A percentile compares a stretch with the other conserved stretches of the same genome.
Conservation (phyloP, 92 coral and sea anemone genomes). For the Ricordea florida region DNA sequence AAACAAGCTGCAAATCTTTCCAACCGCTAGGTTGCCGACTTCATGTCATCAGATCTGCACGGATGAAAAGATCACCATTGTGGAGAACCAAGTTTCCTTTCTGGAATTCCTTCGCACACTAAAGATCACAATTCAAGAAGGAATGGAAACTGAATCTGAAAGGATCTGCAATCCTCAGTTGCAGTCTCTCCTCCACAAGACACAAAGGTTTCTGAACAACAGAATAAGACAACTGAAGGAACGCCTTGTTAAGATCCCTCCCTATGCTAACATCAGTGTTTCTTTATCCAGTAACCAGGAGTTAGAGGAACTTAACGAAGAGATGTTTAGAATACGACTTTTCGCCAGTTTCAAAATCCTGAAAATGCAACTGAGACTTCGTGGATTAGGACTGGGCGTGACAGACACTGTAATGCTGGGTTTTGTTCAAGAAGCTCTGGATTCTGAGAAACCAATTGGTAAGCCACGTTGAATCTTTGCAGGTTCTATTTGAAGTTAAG, state of each 20-base stretch:
- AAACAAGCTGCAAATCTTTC: not conserved
- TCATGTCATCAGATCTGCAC: constrained; percentile 28
- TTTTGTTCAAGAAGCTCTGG: constrained; percentile 25
- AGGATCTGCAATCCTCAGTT: constrained; percentile 23
- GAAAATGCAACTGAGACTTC: constrained; percentile 31
- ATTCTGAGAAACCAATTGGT: constrained; percentile 56
- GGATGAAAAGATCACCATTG: constrained; percentile 52
- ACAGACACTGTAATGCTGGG: not conserved
- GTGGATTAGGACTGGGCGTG: not conserved
- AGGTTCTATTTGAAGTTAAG: too few relatives aligned
- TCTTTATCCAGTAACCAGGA: constrained; percentile 86
- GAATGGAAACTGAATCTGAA: too few relatives aligned
- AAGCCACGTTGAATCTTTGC: too few relatives aligned
- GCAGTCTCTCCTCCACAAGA: not conserved
- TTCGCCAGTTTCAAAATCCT: constrained; percentile 42
- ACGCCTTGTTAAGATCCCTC: too few relatives aligned
- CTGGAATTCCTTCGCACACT: constrained; percentile 43
- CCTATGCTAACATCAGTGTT: too few relatives aligned
- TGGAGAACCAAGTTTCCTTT: constrained; percentile 71
- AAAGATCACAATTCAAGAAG: not conserved
- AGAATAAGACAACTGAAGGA: too few relatives aligned
- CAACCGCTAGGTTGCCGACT: too few relatives aligned
- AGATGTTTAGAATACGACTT: constrained; percentile 61
- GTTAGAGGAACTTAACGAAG: constrained; percentile 80
- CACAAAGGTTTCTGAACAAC: too few relatives aligned